Conservation (phyloP, 1,140 invertebrate species). For the Diorhabda elongata region DNA sequence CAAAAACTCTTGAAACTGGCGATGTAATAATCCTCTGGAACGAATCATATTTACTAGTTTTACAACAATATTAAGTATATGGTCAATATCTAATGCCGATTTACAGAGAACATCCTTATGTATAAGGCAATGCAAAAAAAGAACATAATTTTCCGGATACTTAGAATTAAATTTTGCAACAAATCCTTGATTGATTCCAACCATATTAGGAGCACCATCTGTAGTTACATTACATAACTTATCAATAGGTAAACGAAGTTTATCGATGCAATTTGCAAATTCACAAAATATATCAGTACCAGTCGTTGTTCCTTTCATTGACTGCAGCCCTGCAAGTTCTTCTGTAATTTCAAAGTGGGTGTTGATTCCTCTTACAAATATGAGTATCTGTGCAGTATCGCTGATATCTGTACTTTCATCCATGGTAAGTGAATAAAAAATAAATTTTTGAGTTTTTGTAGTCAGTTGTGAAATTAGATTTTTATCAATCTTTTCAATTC, state of each 20-base stretch:
- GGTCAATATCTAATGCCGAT: too few relatives aligned
- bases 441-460: background rate
- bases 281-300: background rate
- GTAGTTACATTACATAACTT: too few relatives aligned
- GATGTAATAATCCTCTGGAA: too few relatives aligned
- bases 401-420: background rate
- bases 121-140: constrained; percentile 17
- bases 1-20: too few relatives aligned
- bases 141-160: constrained; percentile 8
- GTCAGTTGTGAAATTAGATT: background rate
- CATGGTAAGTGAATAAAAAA: background rate
- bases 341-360: constrained; percentile 8
- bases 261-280: too few relatives aligned
- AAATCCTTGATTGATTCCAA: too few relatives aligned
- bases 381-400: background rate
- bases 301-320: constrained; percentile 15
- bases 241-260: too few relatives aligned
- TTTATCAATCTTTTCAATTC: too few relatives aligned
- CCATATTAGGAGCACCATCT: too few relatives aligned
- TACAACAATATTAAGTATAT: too few relatives aligned
- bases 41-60: too few relatives aligned
- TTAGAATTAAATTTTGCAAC: background rate
- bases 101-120: background rate
- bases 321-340: constrained; percentile 8
- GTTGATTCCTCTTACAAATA: constrained; percentile 10